Conservation (phyloP, 2,888 invertebrate genomes). For the Steromphala cineraria region DNA sequence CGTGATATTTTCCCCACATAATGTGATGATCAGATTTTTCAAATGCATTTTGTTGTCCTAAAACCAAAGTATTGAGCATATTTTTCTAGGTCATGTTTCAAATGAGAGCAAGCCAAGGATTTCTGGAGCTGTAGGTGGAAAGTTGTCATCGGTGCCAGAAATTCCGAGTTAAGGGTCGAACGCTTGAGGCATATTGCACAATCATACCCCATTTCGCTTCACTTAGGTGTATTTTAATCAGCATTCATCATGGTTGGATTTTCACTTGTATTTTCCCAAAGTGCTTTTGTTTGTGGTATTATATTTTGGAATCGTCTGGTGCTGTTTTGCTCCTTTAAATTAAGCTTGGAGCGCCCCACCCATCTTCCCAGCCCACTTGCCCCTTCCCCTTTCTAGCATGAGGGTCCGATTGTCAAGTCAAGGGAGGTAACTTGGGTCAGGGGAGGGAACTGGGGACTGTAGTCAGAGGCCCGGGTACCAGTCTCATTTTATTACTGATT, state of each 20-base stretch:
- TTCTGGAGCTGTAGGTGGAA: neutral
- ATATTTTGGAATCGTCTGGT: neutral
- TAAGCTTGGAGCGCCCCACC: neutral
- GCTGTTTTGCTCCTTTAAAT: neutral
- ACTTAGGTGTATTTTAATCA: slow-evolving; percentile 12
- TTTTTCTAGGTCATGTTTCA: slow-evolving; percentile 20
- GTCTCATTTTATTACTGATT: too few relatives aligned
- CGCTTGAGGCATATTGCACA: neutral
- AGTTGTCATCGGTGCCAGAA: neutral
- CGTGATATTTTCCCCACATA: neutral
- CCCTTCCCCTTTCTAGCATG: neutral
- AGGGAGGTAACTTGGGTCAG: neutral
- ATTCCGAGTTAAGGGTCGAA: neutral
- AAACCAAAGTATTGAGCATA: slow-evolving; percentile 21
- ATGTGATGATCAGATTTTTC: slow-evolving; percentile 17
- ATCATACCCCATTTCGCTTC: neutral
- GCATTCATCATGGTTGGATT: slow-evolving; percentile 14
- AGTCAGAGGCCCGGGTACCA: neutral
- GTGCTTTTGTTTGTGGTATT: slow-evolving; percentile 8
- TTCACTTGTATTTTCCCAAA: neutral
- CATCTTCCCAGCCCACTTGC: neutral
- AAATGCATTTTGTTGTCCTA: slow-evolving; percentile 15
- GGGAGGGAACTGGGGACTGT: neutral
- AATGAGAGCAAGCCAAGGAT: slow-evolving; percentile 20
- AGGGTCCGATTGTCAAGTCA: neutral